Conservation (phyloP, 2,113 vertebrate species). For the Tinamus guttatus region DNA sequence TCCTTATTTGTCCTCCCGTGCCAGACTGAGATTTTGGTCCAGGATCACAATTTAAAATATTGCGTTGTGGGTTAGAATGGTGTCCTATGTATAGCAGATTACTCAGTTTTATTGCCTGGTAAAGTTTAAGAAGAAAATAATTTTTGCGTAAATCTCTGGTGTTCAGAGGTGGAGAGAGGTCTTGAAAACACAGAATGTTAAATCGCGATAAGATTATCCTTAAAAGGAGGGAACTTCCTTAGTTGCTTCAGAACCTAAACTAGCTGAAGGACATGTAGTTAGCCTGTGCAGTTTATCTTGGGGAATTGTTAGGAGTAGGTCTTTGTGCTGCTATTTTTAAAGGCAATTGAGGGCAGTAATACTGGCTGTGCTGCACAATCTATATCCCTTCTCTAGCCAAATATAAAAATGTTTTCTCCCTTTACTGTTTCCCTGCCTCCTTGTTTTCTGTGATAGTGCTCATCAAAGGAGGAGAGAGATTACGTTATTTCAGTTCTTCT, state of each 20-base stretch:
- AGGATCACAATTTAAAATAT: not conserved
- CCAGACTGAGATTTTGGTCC: not conserved
- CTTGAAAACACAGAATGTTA: not conserved
- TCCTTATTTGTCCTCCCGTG: not conserved
- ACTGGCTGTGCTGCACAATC: not conserved
- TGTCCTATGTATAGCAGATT: not conserved
- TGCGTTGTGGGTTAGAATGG: not conserved
- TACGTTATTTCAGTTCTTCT: not conserved
- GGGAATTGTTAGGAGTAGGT: not conserved
- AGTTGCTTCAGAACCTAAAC: not conserved
- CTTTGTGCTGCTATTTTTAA: not conserved
- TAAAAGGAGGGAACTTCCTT: not conserved
- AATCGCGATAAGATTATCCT: not conserved
- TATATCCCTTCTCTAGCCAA: not conserved
- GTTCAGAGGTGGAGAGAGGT: not conserved
- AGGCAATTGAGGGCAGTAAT: not conserved
- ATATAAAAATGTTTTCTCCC: not conserved
- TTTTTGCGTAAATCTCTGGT: not conserved
- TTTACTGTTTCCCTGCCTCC: not conserved
- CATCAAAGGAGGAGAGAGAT: not conserved
- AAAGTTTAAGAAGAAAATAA: not conserved
- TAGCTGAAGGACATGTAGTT: not conserved
- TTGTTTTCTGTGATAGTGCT: not conserved
- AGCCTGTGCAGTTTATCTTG: not conserved
- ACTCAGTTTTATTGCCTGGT: not conserved